Percentiles rank a stretch among this genome's conserved stretches.
phyloP scores from a whole-genome alignment of 2,113 vertebrate species.

The Mus pahari region DNA sequence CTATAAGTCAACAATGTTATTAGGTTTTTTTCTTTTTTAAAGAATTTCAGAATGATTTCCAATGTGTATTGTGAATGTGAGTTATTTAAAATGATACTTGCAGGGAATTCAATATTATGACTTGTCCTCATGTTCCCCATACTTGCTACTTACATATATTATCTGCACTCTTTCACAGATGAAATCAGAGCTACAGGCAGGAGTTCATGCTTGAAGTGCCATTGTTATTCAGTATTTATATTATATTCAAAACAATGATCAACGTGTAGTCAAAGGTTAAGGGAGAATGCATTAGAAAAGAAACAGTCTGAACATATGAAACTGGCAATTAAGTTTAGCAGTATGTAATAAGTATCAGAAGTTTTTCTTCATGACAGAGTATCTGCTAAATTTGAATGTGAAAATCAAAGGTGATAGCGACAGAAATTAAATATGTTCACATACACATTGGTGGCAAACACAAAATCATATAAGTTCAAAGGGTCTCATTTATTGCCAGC shows the following conservation, averaged over 20 bases:
- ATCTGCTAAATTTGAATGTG: slow-evolving; percentile 7
- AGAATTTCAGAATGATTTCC: slow-evolving; percentile 6
- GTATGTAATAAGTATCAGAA: not conserved
- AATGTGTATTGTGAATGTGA: not conserved
- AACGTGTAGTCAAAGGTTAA: slow-evolving; percentile 56
- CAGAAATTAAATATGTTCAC: slow-evolving; percentile 74
- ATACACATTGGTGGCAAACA: not conserved
- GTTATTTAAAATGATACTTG: slow-evolving; percentile 40
- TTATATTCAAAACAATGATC: slow-evolving; percentile 53
- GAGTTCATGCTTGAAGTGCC: slow-evolving; percentile 52
- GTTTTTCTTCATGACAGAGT: not conserved
- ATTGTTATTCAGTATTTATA: slow-evolving; percentile 56
- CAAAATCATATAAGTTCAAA: not conserved
- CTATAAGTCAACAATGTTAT: not conserved
- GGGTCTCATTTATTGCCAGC: not conserved
- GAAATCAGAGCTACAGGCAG: slow-evolving; percentile 55
- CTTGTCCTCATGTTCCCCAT: slow-evolving; percentile 17
- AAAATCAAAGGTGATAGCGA: slow-evolving; percentile 42
- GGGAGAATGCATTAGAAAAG: slow-evolving; percentile 8
- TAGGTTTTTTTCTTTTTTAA: not conserved
- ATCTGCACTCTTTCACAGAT: slow-evolving; percentile 37
- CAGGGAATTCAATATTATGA: slow-evolving; percentile 43
- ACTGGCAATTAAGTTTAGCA: slow-evolving; percentile 13
- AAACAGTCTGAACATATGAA: not conserved
- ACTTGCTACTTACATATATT: slow-evolving; percentile 22